A percentile compares a stretch with the other conserved stretches of the same genome.
Evolutionary conservation across 2,797 vertebrate genomes (phyloP).

Genomic region (Gadopsis bispinosus): DNA sequence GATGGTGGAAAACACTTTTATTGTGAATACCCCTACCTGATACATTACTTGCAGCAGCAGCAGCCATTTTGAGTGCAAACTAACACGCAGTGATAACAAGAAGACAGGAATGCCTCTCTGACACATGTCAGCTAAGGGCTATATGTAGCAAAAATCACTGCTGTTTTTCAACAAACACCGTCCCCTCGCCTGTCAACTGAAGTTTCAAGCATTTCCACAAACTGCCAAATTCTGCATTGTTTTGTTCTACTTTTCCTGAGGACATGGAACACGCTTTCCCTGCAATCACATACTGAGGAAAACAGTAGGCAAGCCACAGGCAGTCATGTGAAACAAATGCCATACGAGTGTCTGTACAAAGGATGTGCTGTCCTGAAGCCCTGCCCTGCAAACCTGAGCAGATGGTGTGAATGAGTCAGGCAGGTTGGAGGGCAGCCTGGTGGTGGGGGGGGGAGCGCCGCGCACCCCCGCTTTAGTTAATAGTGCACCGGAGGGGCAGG

Average conservation of each 20-base stretch:
- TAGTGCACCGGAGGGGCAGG: slow-evolving; percentile 66
- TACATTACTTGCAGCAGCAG: slow-evolving; percentile 7
- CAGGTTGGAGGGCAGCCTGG: slow-evolving; percentile 75
- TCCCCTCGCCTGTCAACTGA: slow-evolving; percentile 51
- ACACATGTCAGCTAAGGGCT: slow-evolving; percentile 56
- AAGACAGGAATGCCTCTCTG: slow-evolving; percentile 44
- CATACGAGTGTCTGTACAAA: slow-evolving; percentile 55
- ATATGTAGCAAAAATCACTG: slow-evolving; percentile 37
- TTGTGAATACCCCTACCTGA: neutral
- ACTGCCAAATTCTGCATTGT: slow-evolving; percentile 53
- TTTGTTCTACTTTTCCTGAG: slow-evolving; percentile 55
- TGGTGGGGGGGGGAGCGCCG: slow-evolving; percentile 21
- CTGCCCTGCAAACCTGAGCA: slow-evolving; percentile 77
- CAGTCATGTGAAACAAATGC: slow-evolving; percentile 75
- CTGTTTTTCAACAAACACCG: slow-evolving; percentile 40
- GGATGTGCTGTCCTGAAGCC: slow-evolving; percentile 58
- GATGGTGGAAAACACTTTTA: neutral
- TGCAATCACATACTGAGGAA: slow-evolving; percentile 53
- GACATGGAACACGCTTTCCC: slow-evolving; percentile 50
- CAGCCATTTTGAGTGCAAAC: slow-evolving; percentile 46
- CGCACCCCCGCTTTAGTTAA: too few relatives aligned
- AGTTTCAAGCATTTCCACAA: slow-evolving; percentile 54
- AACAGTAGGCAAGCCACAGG: slow-evolving; percentile 70
- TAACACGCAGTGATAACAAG: slow-evolving; percentile 18
- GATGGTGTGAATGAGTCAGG: slow-evolving; percentile 78